phyloP scores from a whole-genome alignment of 2,888 invertebrate genomes.

The Nineta flava region DNA sequence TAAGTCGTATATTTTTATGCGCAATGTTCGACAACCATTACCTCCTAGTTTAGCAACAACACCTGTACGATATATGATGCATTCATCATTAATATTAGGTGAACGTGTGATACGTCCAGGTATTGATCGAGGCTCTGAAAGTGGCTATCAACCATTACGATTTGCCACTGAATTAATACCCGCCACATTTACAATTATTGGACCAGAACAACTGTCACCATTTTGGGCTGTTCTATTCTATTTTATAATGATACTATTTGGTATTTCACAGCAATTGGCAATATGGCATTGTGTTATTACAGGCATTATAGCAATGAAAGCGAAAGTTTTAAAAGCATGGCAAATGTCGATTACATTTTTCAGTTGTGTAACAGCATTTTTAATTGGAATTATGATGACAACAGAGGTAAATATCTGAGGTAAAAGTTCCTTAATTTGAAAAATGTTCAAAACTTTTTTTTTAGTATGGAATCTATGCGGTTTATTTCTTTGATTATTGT shows the following conservation, averaged over 20 bases:
- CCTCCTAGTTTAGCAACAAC: constrained; percentile 42
- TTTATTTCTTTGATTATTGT: constrained; percentile 73
- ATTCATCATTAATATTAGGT: constrained; percentile 55
- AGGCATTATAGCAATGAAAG: constrained; percentile 63
- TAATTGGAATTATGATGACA: constrained; percentile 70
- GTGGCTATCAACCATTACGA: constrained; percentile 71
- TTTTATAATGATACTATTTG: constrained; percentile 69
- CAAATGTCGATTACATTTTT: constrained; percentile 71
- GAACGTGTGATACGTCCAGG: constrained; percentile 46
- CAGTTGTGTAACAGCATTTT: constrained; percentile 66
- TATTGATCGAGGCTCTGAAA: constrained; percentile 37
- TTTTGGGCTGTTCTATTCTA: constrained; percentile 82
- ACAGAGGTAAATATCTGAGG: constrained; percentile 56
- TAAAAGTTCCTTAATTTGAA: not conserved
- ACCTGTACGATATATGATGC: constrained; percentile 50
- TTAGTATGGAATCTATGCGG: constrained; percentile 60
- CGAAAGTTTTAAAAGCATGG: constrained; percentile 56
- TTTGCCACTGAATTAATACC: constrained; percentile 84
- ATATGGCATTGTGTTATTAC: constrained; percentile 86
- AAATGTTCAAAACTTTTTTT: constrained; percentile 18
- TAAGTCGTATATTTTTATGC: constrained; percentile 54
- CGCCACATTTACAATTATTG: constrained; percentile 62
- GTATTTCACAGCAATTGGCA: constrained; percentile 74
- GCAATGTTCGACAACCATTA: constrained; percentile 41
- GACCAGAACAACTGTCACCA: constrained; percentile 60